Base-by-base conservation (phyloP, 2,888 invertebrate genomes). In the Notodonta ziczac region DNA sequence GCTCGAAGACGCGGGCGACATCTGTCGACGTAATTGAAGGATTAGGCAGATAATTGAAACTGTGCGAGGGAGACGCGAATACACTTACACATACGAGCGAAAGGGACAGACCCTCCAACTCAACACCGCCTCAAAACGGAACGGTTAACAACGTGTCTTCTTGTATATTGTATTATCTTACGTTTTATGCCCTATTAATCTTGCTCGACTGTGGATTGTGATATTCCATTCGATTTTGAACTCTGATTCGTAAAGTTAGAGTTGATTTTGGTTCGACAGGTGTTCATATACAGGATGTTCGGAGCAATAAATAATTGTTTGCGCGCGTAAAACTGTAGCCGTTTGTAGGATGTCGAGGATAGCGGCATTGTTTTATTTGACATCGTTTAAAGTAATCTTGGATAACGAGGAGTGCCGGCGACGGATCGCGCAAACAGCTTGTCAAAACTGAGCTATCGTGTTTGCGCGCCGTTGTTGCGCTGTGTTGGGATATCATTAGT, bases 31-130 rank as follows among this genome's bases (percentile, higher is more conserved):
- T 95, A 95, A 95, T 95, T 95, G 95, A 94, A 90, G 95, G 95
- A 95, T 95, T 95, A 95, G 94, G 90, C 88, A 95, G 94, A 95
- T 95, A 95, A 95, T 95, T 95, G 95, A 95, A 95, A 94, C 89
- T 83, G 91, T 84, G 85, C 78, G 84, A 89, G 80, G 58, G 88
- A 82, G 86, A 89, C 72, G 72, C 75, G 74, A 70, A 69, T 72
- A 83, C 77, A 63, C 63, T 61, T 63, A 58, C 67, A 65, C 66
- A 71, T 63, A 73, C 69, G 88, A 65, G 81, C 63, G 84, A 91
- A 74, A 73, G 91, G 85, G 88, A 91, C 73, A 73, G 76, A 72
- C 69, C 69, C 69, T 77, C 67, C 78, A 80, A 78, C 83, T 83
- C 87, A 77, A 85, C 84, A 71, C 86, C 86, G 87, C 78, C 88